phyloP scores from a whole-genome alignment of 2,888 invertebrate genomes.

The Drosophila anomalipes region DNA sequence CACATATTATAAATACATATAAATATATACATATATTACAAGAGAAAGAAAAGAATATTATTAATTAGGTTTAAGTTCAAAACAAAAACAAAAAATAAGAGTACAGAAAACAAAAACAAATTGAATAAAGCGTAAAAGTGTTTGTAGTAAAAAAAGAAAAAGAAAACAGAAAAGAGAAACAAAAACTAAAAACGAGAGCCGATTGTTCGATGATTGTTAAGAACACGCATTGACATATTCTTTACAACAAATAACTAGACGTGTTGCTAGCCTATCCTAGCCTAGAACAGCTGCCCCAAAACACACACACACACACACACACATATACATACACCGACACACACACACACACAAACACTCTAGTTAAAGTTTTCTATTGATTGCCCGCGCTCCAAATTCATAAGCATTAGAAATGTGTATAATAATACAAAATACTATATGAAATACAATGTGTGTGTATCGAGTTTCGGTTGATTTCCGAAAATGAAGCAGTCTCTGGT shows the following conservation, averaged over 20 bases:
- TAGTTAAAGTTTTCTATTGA: conserved; percentile 46
- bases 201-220: conserved; percentile 66
- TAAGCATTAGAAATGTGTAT: conserved; percentile 57
- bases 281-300: conserved; percentile 49
- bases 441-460: conserved; percentile 15
- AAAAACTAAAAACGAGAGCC: conserved; percentile 42
- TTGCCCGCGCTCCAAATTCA: conserved; percentile 38
- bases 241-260: conserved; percentile 37
- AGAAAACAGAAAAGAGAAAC: conserved; percentile 34
- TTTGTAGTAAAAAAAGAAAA: conserved; percentile 57
- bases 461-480: conserved; percentile 31
- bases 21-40: conserved; percentile 71
- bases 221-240: conserved; percentile 51
- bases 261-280: conserved; percentile 52
- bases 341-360: conserved; percentile 14
- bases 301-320: conserved; percentile 20
- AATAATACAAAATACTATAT: conserved; percentile 33
- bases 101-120: conserved; percentile 47
- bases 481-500: conserved; percentile 40
- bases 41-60: conserved; percentile 66
- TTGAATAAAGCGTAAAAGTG: conserved; percentile 69
- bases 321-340: conserved; percentile 1
- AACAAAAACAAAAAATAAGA: conserved; percentile 43
- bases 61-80: conserved; percentile 65
- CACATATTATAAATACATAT: conserved; percentile 64